Conservation (phyloP, 37 sponge, comb jelly and placozoan genomes). For the Chondrosia reniformis region DNA sequence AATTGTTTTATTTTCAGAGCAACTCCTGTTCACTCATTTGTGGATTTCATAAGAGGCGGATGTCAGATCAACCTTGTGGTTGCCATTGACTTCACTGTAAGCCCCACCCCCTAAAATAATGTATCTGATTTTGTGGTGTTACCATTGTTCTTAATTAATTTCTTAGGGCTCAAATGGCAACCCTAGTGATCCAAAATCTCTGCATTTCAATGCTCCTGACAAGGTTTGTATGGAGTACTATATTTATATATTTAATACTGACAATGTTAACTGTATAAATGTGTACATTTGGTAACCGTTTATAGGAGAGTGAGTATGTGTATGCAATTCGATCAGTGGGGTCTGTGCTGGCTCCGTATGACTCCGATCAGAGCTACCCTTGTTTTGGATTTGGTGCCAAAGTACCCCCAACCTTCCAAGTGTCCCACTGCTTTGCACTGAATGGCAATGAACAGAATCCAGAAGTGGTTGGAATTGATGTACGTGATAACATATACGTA, state of each 20-base stretch:
- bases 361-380: slow-evolving; percentile 28
- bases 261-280: neutral
- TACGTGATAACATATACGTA: neutral
- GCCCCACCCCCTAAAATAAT: neutral
- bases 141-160: neutral
- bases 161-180: slow-evolving; percentile 82
- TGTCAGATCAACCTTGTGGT: slow-evolving; percentile 69
- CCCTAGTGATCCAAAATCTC: slow-evolving; percentile 41
- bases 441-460: slow-evolving; percentile 28
- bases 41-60: slow-evolving; percentile 80
- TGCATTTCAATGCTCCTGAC: slow-evolving; percentile 68
- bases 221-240: slow-evolving; percentile 36
- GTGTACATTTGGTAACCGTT: neutral
- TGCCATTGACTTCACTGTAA: slow-evolving; percentile 87
- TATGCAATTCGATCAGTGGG: slow-evolving; percentile 37
- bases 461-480: slow-evolving; percentile 40
- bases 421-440: slow-evolving; percentile 45
- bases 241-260: neutral
- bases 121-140: neutral
- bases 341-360: slow-evolving; percentile 40
- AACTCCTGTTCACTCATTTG: slow-evolving; percentile 62
- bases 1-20: slow-evolving; percentile 19
- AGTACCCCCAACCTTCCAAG: neutral
- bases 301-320: slow-evolving; percentile 30
- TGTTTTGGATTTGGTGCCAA: slow-evolving; percentile 50